Evolutionary conservation across 2,888 invertebrate species (phyloP).

Genomic region (Steromphala cineraria): DNA sequence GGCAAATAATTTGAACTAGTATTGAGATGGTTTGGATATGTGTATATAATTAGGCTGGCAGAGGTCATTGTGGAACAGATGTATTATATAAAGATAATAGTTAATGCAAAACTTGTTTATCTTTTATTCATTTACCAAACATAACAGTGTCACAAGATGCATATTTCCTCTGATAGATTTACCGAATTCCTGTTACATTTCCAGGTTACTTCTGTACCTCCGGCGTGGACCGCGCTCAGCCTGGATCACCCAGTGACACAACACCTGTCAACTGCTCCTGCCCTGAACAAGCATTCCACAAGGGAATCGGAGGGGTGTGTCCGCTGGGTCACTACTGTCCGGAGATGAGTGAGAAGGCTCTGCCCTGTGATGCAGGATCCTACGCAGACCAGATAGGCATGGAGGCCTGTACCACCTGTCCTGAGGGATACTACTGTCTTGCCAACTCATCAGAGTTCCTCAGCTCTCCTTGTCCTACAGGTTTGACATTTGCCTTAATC

Average conservation of each 20-base stretch:
- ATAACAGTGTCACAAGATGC: not conserved
- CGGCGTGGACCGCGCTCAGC: conserved; percentile 67
- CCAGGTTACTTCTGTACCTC: conserved; percentile 70
- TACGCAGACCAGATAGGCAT: conserved; percentile 53
- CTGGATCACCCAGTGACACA: conserved; percentile 54
- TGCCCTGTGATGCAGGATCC: conserved; percentile 51
- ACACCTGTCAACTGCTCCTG: conserved; percentile 51
- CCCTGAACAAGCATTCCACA: conserved; percentile 55
- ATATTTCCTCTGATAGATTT: not conserved
- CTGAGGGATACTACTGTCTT: conserved; percentile 57
- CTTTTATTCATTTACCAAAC: not conserved
- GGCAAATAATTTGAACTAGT: not conserved
- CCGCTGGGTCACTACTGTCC: conserved; percentile 68
- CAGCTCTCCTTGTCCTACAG: conserved; percentile 51
- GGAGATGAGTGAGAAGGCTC: conserved; percentile 44
- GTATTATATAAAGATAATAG: not conserved
- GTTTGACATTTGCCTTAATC: conserved; percentile 24
- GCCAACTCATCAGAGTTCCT: conserved; percentile 51
- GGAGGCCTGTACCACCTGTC: conserved; percentile 48
- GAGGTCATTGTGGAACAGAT: too few relatives aligned
- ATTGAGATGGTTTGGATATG: not conserved
- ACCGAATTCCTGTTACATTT: not conserved
- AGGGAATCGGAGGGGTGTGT: conserved; percentile 69
- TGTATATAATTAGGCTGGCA: too few relatives aligned
- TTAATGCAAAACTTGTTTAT: not conserved